Conservation (phyloP, 2,888 invertebrate genomes). For the Drosophila subquinaria region DNA sequence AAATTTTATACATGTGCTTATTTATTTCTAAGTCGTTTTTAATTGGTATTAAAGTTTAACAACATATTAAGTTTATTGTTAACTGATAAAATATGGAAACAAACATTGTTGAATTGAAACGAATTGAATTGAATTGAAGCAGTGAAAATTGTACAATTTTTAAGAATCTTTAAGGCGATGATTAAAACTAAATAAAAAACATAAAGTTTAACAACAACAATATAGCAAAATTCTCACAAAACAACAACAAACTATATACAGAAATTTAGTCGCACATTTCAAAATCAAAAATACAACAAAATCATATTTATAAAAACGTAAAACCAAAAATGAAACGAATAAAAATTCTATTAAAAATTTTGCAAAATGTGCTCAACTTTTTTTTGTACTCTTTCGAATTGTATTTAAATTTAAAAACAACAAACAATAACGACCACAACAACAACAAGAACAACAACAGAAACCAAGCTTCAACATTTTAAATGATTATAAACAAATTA, state of each 20-base stretch:
- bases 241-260: constrained; percentile 20
- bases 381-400: constrained; percentile 48
- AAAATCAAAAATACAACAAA: constrained; percentile 30
- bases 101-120: constrained; percentile 51
- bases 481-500: constrained; percentile 49
- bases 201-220: constrained; percentile 6
- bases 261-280: constrained; percentile 42
- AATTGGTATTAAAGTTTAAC: constrained; percentile 49
- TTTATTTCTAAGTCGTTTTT: constrained; percentile 52
- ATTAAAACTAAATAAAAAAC: background rate
- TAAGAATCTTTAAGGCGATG: constrained; percentile 17
- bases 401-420: constrained; percentile 18
- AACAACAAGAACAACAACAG: constrained; percentile 11
- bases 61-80: constrained; percentile 68
- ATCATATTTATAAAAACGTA: constrained; percentile 23
- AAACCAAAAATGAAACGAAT: background rate
- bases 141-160: constrained; percentile 43
- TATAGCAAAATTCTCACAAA: constrained; percentile 1
- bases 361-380: constrained; percentile 28
- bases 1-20: constrained; percentile 49
- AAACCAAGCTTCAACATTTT: constrained; percentile 30
- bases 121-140: constrained; percentile 7
- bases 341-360: constrained; percentile 39
- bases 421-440: constrained; percentile 19
- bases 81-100: constrained; percentile 4